Evolutionary conservation across 2,888 invertebrate species (phyloP), one percentile per base, ranked within the genome.

Genomic region (Clunio marinus): DNA sequence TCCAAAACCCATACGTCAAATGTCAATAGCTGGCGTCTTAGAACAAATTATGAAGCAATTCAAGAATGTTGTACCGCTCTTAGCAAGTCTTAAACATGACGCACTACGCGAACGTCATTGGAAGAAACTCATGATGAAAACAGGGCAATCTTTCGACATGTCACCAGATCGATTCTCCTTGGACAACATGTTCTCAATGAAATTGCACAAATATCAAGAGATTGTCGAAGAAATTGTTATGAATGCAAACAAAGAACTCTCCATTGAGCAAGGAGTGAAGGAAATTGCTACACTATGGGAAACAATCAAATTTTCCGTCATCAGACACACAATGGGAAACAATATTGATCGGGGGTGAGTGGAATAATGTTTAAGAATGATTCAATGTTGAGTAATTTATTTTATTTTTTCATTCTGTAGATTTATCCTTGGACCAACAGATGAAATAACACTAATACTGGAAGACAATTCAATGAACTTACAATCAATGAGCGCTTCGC

Each of bases 121-220:
- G 96, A 84, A 86, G 72, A 86, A 89, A 73, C 80, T 96, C 58
- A 95, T 96, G 95, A 80, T 80, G 1, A 91, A 91, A 78, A 96
- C 95, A 13, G 86, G 83, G 13, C 82, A 87, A 73, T 81, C 83
- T 70, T 95, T 95, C 76, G 93, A 95, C 74, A 93, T 95, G 88
- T 83, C 89, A 1, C 87, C 92, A 2, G 89, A 91, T 20, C 84
- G 88, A n/a, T 95, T 96, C 73, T 95, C 94, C 0, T 80, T 96
- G 70, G 91, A 92, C 70, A 93, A 94, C 75, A 90, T 96, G 87
- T 96, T 96, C 75, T 85, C 88, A 1, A 95, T 96, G 95, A 89
- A 96, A 74, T 79, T 95, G 70, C 91, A 93, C 73, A 85, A 88
- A 71, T 92, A 91, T 75, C 88, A 89, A 77, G 78, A 93, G 0